These are phyloP conservation scores for Sminthurides bifidus DNA, from an alignment of 1,140 invertebrate genomes.

Conservation along the genomic window DNA sequence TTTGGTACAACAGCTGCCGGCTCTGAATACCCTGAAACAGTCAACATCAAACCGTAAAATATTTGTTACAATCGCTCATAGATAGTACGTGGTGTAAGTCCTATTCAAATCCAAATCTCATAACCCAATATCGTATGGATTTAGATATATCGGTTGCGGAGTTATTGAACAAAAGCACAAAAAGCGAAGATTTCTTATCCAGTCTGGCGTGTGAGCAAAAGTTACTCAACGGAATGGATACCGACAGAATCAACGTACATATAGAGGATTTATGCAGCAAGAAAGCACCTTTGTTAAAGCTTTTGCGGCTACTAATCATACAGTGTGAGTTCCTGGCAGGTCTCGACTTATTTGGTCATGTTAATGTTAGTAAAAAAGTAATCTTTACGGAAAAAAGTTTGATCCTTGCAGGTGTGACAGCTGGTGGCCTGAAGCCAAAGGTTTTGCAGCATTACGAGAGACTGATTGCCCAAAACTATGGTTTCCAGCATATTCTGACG, in stretches of 20 bases:
- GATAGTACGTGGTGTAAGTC: background rate
- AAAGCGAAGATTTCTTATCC: conserved; percentile 52
- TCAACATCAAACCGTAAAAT: conserved; percentile 55
- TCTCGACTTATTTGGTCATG: background rate
- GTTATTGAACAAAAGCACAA: conserved; percentile 57
- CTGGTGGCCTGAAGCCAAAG: conserved; percentile 74
- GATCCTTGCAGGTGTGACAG: conserved; percentile 15
- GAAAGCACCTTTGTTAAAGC: conserved; percentile 62
- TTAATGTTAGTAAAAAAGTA: background rate
- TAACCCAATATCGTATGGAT: background rate
- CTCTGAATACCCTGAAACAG: conserved; percentile 76
- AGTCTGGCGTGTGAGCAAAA: conserved; percentile 70
- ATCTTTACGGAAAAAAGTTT: conserved; percentile 22
- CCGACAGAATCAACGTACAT: conserved; percentile 71
- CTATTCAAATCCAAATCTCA: background rate
- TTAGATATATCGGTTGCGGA: conserved; percentile 64
- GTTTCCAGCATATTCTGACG: conserved; percentile 69
- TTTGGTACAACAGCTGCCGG: conserved; percentile 78
- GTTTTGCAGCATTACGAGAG: conserved; percentile 82
- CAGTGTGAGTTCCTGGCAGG: conserved; percentile 65
- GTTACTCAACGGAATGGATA: conserved; percentile 77
- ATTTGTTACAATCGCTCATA: too few species aligned
- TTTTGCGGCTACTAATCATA: conserved; percentile 76
- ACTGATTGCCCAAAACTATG: conserved; percentile 84
- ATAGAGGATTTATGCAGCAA: conserved; percentile 86